Percentiles rank a stretch among this genome's conserved stretches.
Evolutionary conservation across 2,888 invertebrate species (phyloP).

Genomic region (Stenodera caucasica): DNA sequence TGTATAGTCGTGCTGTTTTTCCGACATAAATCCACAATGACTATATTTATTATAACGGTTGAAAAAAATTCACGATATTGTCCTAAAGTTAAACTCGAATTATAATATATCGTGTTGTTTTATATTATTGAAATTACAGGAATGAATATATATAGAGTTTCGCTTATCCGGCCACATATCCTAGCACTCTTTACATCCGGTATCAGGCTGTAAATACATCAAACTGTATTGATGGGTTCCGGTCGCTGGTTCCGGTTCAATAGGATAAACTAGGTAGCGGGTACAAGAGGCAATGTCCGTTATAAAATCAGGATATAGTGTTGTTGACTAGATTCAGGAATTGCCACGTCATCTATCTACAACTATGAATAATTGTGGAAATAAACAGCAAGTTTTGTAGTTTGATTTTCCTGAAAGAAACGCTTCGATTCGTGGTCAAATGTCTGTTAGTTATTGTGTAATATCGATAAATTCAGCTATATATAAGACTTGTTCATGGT

Average conservation of each 20-base stretch:
- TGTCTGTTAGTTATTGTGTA: constrained; percentile 20
- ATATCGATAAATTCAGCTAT: constrained; percentile 24
- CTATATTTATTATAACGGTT: too few relatives aligned
- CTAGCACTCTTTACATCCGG: constrained; percentile 24
- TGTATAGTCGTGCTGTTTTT: background rate
- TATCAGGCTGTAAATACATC: constrained; percentile 49
- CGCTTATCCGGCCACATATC: constrained; percentile 10
- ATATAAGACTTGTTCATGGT: constrained; percentile 24
- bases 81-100: too few relatives aligned
- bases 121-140: background rate
- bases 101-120: background rate
- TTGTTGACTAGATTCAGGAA: constrained; percentile 12
- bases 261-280: constrained; percentile 28
- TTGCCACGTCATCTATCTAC: too few relatives aligned
- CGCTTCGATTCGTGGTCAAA: too few relatives aligned
- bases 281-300: constrained; percentile 33
- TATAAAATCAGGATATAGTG: constrained; percentile 37
- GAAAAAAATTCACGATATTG: too few relatives aligned
- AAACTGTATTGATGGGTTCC: constrained; percentile 52
- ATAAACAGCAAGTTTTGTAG: too few relatives aligned
- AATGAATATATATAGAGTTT: background rate
- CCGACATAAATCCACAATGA: too few relatives aligned
- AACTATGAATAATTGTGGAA: too few relatives aligned
- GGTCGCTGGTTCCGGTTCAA: constrained; percentile 48
- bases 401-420: too few relatives aligned